These are phyloP conservation scores for Diploscapter pachys DNA, from an alignment of 1,140 invertebrate genomes.

Conservation along the genomic window DNA sequence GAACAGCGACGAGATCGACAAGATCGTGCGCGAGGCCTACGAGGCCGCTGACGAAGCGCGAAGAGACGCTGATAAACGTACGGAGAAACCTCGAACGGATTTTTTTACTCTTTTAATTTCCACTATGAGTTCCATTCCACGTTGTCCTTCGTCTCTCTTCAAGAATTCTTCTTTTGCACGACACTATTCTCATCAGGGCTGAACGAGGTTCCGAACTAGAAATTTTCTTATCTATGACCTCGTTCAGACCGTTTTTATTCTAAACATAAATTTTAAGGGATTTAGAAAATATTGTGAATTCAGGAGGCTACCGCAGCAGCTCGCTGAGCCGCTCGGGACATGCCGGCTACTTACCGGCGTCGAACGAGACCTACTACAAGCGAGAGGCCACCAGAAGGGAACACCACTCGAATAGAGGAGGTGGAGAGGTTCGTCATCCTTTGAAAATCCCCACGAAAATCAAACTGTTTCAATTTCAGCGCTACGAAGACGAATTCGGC, in stretches of 20 bases:
- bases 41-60: constrained; percentile 38
- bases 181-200: too few relatives aligned
- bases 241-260: too few relatives aligned
- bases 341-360: constrained; percentile 13
- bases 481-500: constrained; percentile 34
- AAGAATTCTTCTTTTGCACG: too few relatives aligned
- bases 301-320: constrained; percentile 30
- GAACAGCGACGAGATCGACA: constrained; percentile 38
- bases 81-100: constrained; percentile 6
- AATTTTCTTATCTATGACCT: too few relatives aligned
- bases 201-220: too few relatives aligned
- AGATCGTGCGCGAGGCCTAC: constrained; percentile 38
- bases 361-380: constrained; percentile 36
- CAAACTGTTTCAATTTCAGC: constrained; percentile 6
- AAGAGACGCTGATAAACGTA: constrained; percentile 17
- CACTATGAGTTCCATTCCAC: too few relatives aligned
- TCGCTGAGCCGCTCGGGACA: constrained; percentile 24
- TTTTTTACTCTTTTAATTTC: too few relatives aligned
- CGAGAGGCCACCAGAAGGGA: constrained; percentile 22
- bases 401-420: constrained; percentile 11
- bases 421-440: too few relatives aligned
- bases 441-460: background rate
- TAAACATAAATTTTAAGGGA: too few relatives aligned
- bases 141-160: too few relatives aligned
- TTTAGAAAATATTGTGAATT: too few relatives aligned